Base-by-base conservation (phyloP, 2,113 vertebrate genomes). In the Pangasianodon gigas region DNA sequence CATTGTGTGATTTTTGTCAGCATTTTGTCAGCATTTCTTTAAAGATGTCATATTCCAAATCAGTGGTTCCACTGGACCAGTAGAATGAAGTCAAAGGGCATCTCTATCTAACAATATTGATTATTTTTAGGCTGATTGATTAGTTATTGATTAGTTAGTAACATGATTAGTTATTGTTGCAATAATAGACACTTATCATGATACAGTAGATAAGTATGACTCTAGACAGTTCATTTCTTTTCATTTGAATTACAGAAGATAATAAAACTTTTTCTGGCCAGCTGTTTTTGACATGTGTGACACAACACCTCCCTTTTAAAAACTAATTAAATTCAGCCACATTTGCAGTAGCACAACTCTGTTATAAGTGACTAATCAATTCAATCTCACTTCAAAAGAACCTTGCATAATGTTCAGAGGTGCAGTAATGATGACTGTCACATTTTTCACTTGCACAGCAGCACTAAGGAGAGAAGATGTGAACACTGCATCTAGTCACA, bases 1-100 rank as follows among this genome's bases (percentile, higher is more conserved):
- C 79, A 52, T 3, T 82, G 51, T 82, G 51, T 1, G 29, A 54
- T 80, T 80, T 80, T 48, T 48, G 19, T 51, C 21, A 51, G 46
- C 3, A 37, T 37, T 37, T 37, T 37, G 2, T 51, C 21, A 80
- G 21, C 46, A 80, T 80, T 80, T 51, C 79, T 32, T 51, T 32
- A 81, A 32, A 80, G 4, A 29, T 52, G 26, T 32, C 54, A 80
- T 44, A 79, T 21, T 62, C 56, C 56, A 87, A 32, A 44, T 24
- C 18, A 18, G 29, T 87, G 56, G 37, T 67, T 67, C 21, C 26
- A 85, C 4, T 32, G 41, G 58, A 32, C 56, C 48, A 90, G 11
- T 13, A 56, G 65, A 90, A 86, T 56, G 89, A 86, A 77, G 74
- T 87, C 77, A 58, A 90, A 77, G 65, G 56, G 2, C 52, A 54